Percentiles rank a stretch among this genome's conserved stretches.
These are phyloP conservation scores for Diacarnus erythraeanus DNA, from an alignment of 37 sponge, comb jelly and placozoan species.

Conservation along the genomic window DNA sequence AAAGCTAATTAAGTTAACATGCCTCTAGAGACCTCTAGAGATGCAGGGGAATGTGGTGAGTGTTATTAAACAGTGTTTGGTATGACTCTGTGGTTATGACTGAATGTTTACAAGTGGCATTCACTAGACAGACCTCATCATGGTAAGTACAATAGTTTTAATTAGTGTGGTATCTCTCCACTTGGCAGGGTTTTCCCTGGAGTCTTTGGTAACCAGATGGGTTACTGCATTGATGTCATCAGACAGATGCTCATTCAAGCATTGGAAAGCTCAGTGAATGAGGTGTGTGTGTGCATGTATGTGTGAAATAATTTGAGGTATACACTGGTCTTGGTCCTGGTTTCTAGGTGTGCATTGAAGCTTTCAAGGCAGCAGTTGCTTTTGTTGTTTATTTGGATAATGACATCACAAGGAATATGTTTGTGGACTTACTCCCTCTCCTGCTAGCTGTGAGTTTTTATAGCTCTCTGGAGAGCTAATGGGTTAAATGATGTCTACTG, in stretches of 20 bases:
- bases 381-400: constrained; percentile 74
- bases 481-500: background rate
- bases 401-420: constrained; percentile 23
- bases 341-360: constrained; percentile 62
- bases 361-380: constrained; percentile 71
- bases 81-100: background rate
- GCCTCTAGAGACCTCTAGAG: too few species aligned
- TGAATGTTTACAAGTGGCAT: too few species aligned
- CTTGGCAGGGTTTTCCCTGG: constrained; percentile 79
- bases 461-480: background rate
- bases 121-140: too few species aligned
- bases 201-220: constrained; percentile 86
- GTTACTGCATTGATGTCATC: constrained; percentile 71
- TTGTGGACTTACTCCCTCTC: constrained; percentile 69
- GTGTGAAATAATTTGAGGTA: background rate
- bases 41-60: too few species aligned
- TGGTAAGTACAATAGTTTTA: too few species aligned
- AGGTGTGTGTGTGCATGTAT: constrained; percentile 24
- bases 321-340: background rate
- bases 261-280: constrained; percentile 40
- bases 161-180: background rate
- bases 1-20: too few species aligned
- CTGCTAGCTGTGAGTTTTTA: constrained; percentile 29
- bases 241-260: constrained; percentile 83
- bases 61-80: background rate